phyloP scores from a whole-genome alignment of 2,113 vertebrate genomes.

The Miniopterus natalensis region DNA sequence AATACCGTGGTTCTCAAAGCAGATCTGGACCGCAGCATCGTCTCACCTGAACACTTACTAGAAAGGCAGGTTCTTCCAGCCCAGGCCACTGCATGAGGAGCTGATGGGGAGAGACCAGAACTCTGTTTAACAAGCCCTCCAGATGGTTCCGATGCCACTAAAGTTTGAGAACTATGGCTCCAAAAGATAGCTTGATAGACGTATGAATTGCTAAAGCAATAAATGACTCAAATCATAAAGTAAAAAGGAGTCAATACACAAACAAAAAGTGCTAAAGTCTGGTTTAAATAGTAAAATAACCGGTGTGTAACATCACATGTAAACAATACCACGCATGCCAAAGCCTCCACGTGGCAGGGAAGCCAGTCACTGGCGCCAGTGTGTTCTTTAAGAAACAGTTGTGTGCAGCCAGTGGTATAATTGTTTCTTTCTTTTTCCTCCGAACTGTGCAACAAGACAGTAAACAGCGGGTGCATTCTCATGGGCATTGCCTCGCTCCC shows the following conservation, averaged over 20 bases:
- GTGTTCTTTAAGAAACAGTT: neutral
- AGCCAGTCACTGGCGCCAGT: neutral
- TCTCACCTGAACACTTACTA: neutral
- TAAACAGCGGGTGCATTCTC: slow-evolving; percentile 18
- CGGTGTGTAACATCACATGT: neutral
- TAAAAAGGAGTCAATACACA: neutral
- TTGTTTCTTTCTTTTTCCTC: neutral
- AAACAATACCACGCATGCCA: neutral
- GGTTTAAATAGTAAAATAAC: slow-evolving; percentile 22
- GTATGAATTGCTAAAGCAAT: neutral
- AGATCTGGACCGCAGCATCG: neutral
- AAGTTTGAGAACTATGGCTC: neutral
- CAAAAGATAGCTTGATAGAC: neutral
- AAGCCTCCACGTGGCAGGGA: neutral
- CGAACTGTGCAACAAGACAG: neutral
- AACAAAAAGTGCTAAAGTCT: neutral
- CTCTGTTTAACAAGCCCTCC: neutral
- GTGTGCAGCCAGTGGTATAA: neutral
- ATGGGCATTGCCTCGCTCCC: neutral
- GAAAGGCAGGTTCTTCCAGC: neutral
- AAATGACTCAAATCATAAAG: neutral
- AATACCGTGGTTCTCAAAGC: neutral
- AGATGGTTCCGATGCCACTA: neutral
- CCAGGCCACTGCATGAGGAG: neutral
- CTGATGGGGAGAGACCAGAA: neutral